Conservation (phyloP, 2,888 invertebrate species). For the Diarsia brunnea region DNA sequence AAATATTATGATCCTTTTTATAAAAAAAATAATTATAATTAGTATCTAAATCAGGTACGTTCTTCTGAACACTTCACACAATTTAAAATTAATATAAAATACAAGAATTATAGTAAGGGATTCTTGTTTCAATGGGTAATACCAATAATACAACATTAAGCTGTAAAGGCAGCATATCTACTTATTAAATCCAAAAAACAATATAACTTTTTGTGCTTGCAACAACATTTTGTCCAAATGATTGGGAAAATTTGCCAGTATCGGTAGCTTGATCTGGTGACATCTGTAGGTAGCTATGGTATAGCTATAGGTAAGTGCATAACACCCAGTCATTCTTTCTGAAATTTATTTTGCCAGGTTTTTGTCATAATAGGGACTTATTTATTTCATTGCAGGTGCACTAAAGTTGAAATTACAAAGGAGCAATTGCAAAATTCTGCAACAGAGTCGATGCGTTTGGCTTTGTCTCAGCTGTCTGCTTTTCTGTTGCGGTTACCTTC, state of each 20-base stretch:
- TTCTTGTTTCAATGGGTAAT: constrained; percentile 13
- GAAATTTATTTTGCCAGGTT: background rate
- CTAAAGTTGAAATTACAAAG: background rate
- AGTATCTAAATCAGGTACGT: constrained; percentile 27
- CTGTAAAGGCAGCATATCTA: background rate
- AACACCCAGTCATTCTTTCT: background rate
- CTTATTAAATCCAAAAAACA: background rate
- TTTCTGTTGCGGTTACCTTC: background rate
- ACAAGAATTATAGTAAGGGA: constrained; percentile 13
- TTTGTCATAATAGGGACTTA: too few species aligned
- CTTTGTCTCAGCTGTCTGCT: background rate
- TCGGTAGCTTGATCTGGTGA: too few species aligned
- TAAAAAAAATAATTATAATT: background rate
- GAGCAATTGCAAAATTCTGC: background rate
- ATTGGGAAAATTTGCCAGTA: too few species aligned
- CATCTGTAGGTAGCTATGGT: too few species aligned
- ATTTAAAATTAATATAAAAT: constrained; percentile 30
- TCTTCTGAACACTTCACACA: constrained; percentile 30
- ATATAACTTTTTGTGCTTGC: background rate
- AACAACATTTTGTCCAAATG: background rate
- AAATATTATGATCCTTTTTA: background rate
- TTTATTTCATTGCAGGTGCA: background rate
- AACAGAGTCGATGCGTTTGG: too few species aligned
- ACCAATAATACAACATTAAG: background rate
- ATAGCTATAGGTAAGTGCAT: too few species aligned